phyloP scores from a whole-genome alignment of 2,797 vertebrate species.

The Sebastes diploproa region DNA sequence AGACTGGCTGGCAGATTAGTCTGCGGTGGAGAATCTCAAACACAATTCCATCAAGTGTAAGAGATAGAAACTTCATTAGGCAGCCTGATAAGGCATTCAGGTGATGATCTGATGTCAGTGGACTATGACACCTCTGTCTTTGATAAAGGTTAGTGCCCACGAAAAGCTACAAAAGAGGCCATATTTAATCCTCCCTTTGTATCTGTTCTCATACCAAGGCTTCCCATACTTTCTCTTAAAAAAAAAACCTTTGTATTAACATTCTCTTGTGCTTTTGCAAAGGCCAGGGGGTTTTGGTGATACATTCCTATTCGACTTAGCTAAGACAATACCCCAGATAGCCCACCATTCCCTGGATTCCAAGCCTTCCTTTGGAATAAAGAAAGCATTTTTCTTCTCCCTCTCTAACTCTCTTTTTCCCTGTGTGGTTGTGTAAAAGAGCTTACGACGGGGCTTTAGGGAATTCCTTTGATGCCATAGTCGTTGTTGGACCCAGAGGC shows the following conservation, averaged over 20 bases:
- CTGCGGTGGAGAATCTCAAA: conserved; percentile 17
- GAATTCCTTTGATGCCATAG: conserved; percentile 70
- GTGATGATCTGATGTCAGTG: conserved; percentile 43
- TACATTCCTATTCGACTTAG: conserved; percentile 71
- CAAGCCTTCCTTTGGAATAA: conserved; percentile 63
- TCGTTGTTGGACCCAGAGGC: conserved; percentile 66
- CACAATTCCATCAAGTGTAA: conserved; percentile 24
- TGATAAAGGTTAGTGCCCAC: conserved; percentile 62
- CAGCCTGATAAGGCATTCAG: conserved; percentile 49
- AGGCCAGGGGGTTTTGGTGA: conserved; percentile 58
- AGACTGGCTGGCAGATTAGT: background rate
- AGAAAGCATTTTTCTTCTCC: conserved; percentile 61
- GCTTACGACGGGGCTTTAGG: conserved; percentile 77
- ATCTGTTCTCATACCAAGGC: conserved; percentile 33
- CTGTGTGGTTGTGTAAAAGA: conserved; percentile 69
- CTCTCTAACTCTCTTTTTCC: conserved; percentile 24
- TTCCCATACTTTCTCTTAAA: conserved; percentile 37
- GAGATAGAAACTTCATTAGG: conserved; percentile 54
- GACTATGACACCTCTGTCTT: conserved; percentile 57
- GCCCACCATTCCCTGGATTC: conserved; percentile 67
- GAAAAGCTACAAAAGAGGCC: conserved; percentile 44
- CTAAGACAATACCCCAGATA: conserved; percentile 75
- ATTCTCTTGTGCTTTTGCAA: conserved; percentile 58
- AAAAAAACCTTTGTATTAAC: conserved; percentile 51
- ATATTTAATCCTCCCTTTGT: conserved; percentile 58